Evolutionary conservation across 1,140 invertebrate species (phyloP).

Genomic region (Ips nitidus): DNA sequence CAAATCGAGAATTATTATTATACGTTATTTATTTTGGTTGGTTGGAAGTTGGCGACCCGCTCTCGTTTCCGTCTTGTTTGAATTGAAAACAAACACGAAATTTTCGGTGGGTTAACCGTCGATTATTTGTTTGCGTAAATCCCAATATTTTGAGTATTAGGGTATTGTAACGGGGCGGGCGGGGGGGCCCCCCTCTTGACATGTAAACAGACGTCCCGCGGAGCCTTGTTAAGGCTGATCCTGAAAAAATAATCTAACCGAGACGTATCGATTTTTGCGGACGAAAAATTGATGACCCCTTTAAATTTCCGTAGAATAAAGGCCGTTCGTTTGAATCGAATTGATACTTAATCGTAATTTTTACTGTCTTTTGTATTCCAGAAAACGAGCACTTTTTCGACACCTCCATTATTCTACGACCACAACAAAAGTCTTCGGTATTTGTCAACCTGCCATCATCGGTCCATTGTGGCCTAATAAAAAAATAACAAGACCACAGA

Average conservation of each 20-base stretch:
- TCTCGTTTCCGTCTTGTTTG: slow-evolving; percentile 3
- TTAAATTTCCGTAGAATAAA: background rate
- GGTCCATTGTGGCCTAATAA: slow-evolving; percentile 21
- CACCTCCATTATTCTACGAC: background rate
- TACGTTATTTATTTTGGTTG: no score
- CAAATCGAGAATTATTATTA: no score
- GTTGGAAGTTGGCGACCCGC: background rate
- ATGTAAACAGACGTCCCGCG: slow-evolving; percentile 39
- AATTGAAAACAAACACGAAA: slow-evolving; percentile 43
- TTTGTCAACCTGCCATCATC: slow-evolving; percentile 24
- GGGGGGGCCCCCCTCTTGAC: no score
- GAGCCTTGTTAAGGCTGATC: slow-evolving; percentile 40
- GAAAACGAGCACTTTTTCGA: background rate
- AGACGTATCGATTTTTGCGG: slow-evolving; percentile 18
- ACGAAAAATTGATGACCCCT: slow-evolving; percentile 12
- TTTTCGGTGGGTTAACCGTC: slow-evolving; percentile 37
- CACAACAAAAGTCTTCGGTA: slow-evolving; percentile 22
- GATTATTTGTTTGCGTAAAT: slow-evolving; percentile 47
- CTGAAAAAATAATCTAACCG: slow-evolving; percentile 40
- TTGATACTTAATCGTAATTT: no score
- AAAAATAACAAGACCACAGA: slow-evolving; percentile 28
- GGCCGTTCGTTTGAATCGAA: background rate
- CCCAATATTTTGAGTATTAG: slow-evolving; percentile 46
- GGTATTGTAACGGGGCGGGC: slow-evolving; percentile 42
- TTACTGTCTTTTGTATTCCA: no score